Conservation (phyloP, 2,113 vertebrate species). For the Rhineura floridana region DNA sequence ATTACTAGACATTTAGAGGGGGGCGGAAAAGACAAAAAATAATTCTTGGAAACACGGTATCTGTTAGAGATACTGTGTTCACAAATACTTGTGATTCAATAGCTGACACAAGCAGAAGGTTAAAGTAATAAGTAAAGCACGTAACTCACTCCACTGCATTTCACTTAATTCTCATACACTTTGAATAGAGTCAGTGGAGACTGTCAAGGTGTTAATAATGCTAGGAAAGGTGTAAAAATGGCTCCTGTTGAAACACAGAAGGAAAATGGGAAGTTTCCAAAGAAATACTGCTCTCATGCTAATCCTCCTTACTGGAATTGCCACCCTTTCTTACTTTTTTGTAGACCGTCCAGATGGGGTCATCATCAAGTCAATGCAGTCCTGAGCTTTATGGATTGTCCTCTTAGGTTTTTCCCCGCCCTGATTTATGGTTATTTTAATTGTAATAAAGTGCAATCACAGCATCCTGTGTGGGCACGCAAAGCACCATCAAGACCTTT, state of each 20-base stretch:
- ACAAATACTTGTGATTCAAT: not conserved
- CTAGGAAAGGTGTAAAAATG: not conserved
- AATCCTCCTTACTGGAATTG: not conserved
- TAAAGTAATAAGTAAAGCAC: not conserved
- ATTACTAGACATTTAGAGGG: not conserved
- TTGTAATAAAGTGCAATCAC: not conserved
- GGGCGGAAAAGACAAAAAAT: not conserved
- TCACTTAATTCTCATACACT: not conserved
- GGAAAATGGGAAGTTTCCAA: not conserved
- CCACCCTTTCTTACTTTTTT: not conserved
- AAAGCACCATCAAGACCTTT: not conserved
- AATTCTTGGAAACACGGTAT: not conserved
- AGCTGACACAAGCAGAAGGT: not conserved
- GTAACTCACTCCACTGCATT: not conserved
- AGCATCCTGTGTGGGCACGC: not conserved
- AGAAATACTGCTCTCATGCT: not conserved
- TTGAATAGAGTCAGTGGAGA: not conserved
- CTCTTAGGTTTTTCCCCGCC: not conserved
- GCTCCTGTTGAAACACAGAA: not conserved
- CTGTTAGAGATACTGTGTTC: not conserved
- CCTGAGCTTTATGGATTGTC: not conserved
- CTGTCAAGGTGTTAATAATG: not conserved
- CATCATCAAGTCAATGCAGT: not conserved
- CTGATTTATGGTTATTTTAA: not conserved
- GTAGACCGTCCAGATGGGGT: not conserved